Conservation (phyloP, 2,797 vertebrate species). For the Antennarius maculatus region DNA sequence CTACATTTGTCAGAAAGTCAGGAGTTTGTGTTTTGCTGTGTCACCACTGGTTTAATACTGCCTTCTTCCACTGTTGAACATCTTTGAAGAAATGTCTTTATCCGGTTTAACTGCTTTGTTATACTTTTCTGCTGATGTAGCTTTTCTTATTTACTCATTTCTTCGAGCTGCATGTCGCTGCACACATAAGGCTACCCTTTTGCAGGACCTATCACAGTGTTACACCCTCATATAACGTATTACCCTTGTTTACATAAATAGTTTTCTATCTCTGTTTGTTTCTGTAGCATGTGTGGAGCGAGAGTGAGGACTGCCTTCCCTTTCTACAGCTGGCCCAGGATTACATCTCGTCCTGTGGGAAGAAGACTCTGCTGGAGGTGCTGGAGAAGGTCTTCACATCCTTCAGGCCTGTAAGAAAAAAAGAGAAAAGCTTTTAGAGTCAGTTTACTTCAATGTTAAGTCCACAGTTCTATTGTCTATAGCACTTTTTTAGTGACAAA, state of each 20-base stretch:
- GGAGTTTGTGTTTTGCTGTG: neutral
- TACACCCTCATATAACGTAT: neutral
- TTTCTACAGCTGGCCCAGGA: slow-evolving; percentile 97
- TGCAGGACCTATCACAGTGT: neutral
- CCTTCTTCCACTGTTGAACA: neutral
- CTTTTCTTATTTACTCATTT: slow-evolving; percentile 12
- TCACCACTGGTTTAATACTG: neutral
- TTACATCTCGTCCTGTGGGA: slow-evolving; percentile 98
- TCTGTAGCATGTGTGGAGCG: slow-evolving; percentile 95
- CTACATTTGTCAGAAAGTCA: neutral
- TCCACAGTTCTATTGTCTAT: too few relatives aligned
- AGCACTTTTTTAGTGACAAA: neutral
- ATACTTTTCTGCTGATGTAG: slow-evolving; percentile 22
- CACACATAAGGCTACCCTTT: neutral
- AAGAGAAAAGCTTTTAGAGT: neutral
- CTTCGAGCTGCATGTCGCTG: neutral
- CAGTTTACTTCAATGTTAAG: neutral
- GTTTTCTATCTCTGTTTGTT: slow-evolving; percentile 25
- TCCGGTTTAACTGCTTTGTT: slow-evolving; percentile 31
- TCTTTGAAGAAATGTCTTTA: slow-evolving; percentile 20
- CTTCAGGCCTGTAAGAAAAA: slow-evolving; percentile 93
- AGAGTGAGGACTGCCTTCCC: slow-evolving; percentile 98
- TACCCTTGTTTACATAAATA: neutral
- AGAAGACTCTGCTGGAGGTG: slow-evolving; percentile 97
- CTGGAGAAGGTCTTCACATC: slow-evolving; percentile 98